phyloP scores from a whole-genome alignment of 2,797 vertebrate genomes.

The Pelodytes ibericus region DNA sequence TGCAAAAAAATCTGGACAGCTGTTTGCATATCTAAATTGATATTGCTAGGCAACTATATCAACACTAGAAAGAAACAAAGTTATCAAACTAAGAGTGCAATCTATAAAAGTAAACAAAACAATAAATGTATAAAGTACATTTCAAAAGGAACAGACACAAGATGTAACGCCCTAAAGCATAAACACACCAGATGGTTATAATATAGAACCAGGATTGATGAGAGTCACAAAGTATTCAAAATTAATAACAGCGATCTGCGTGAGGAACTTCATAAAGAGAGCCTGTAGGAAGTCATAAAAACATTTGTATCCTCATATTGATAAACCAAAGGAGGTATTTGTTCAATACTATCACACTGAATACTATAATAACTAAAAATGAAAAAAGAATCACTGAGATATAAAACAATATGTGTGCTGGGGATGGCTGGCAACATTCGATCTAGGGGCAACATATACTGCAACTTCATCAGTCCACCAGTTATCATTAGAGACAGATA shows the following conservation, averaged over 20 bases:
- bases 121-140: constrained; percentile 31
- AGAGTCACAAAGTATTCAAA: constrained; percentile 48
- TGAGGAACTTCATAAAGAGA: constrained; percentile 23
- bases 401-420: no score
- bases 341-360: no score
- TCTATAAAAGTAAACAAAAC: constrained; percentile 48
- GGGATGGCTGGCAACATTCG: no score
- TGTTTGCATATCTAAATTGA: neutral
- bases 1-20: neutral
- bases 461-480: no score
- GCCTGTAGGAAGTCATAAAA: constrained; percentile 27
- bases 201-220: constrained; percentile 46
- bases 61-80: constrained; percentile 12
- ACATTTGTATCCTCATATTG: constrained; percentile 3
- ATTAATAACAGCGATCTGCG: constrained; percentile 50
- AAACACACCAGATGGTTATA: constrained; percentile 46
- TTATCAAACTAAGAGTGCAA: constrained; percentile 13
- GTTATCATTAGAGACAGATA: no score
- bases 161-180: constrained; percentile 42
- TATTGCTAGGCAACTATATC: constrained; percentile 18
- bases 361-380: no score
- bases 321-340: neutral
- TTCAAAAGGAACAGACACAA: constrained; percentile 31
- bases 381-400: no score
- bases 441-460: no score